These are phyloP conservation scores for Lycaena phlaeas DNA, from an alignment of 2,888 invertebrate species.

Conservation along the genomic window DNA sequence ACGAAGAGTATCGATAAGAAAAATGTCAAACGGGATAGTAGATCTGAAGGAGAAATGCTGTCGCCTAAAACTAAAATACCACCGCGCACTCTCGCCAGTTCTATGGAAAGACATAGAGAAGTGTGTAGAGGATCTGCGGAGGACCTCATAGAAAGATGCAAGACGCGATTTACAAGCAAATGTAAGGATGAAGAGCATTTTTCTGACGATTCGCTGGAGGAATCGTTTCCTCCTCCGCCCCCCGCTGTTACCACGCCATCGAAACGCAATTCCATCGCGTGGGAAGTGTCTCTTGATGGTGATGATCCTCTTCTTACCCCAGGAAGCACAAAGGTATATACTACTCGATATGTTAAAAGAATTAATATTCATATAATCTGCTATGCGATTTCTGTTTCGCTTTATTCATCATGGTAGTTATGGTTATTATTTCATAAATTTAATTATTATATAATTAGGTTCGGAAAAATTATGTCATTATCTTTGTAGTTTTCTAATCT, in stretches of 20 bases:
- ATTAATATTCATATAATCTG: no score
- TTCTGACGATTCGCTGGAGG: constrained; percentile 89
- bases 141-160: constrained; percentile 50
- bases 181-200: constrained; percentile 75
- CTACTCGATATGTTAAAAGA: no score
- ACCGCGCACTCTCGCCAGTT: constrained; percentile 79
- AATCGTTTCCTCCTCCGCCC: constrained; percentile 78
- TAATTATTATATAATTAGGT: no score
- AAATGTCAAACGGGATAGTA: constrained; percentile 46
- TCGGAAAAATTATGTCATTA: no score
- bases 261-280: constrained; percentile 87
- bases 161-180: constrained; percentile 44
- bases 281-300: constrained; percentile 88
- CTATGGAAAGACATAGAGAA: constrained; percentile 85
- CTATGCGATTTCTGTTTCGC: no score
- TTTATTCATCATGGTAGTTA: no score
- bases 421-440: no score
- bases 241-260: constrained; percentile 71
- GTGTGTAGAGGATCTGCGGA: constrained; percentile 78
- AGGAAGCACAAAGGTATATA: constrained; percentile 78
- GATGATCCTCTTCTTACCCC: constrained; percentile 79
- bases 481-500: no score
- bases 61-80: constrained; percentile 73
- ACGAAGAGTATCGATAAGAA: constrained; percentile 49
- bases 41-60: constrained; percentile 57